Base-by-base conservation (phyloP, 2,797 vertebrate genomes). In the Oreonectes daqikongensis region DNA sequence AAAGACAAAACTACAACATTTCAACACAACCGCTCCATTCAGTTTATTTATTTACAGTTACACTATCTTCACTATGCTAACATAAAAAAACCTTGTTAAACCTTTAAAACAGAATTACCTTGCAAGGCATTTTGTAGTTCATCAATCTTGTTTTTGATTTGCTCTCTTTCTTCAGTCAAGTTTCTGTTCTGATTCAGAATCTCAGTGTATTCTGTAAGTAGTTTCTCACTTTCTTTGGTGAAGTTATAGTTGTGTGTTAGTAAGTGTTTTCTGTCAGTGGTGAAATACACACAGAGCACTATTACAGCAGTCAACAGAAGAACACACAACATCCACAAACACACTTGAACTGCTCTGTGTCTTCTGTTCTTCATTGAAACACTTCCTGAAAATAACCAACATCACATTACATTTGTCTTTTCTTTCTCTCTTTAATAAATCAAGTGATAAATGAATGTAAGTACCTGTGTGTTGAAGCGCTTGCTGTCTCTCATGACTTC, bases 301-400 rank as follows among this genome's bases (percentile, higher is more conserved):
- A 52, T 22, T 20, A 20, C 50, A 52, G 9, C 50, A 52, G 20
- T 10, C n/a, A 52, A 11, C 50, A 52, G 50, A 52, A 52, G n/a
- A 52, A 52, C 20, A 52, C 8, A 52, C 50, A 52, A 22, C 14
- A 52, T 9, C 20, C 50, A 20, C 50, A 52, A 52, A 52, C 50
- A 52, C 50, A 52, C 50, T 52, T 52, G 50, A 52, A 52, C 50
- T 52, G 50, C n/a, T 52, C 50, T 52, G 50, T 52, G 50, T 20
- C n/a, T 52, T 52, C 50, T 48, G 46, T 48, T 48, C 46, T 48
- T 48, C 17, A 48, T 18, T 48, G 46, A 48, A 7, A 48, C 46
- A 18, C 46, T 48, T 48, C 17, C 46, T 50, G 18, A 50, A 50
- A 50, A 50, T 50, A 7, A 50, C 46, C 17, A 18, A 50, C 46